These are phyloP conservation scores for Acropora tenuis DNA, from an alignment of 64 coral and sea anemone species.

Conservation along the genomic window DNA sequence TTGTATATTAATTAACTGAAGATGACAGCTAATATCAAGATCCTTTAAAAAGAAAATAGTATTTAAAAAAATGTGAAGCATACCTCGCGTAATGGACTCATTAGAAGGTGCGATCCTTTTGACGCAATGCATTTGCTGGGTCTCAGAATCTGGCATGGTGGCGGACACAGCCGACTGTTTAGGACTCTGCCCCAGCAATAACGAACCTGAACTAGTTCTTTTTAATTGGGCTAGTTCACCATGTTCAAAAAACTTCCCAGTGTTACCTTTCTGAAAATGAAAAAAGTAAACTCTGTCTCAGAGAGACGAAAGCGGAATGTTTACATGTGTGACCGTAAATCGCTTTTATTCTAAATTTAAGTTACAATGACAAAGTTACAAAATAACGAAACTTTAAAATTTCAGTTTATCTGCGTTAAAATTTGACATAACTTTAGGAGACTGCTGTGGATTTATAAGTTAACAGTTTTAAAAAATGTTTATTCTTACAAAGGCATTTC, in stretches of 20 bases:
- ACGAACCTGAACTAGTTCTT: not conserved
- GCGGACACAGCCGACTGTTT: not conserved
- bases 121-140: not conserved
- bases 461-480: not conserved
- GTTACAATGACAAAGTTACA: too few species aligned
- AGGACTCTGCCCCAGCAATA: not conserved
- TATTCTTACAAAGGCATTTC: slow-evolving; percentile 25
- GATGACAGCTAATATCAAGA: too few species aligned
- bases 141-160: not conserved
- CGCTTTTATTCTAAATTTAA: too few species aligned
- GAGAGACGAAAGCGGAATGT: not conserved
- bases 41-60: not conserved
- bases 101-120: not conserved
- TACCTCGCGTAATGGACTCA: too few species aligned
- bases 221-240: not conserved
- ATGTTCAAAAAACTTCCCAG: slow-evolving; percentile 30
- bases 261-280: slow-evolving; percentile 17
- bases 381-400: too few species aligned
- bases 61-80: not conserved
- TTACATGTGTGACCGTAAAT: not conserved
- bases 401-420: too few species aligned
- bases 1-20: too few species aligned
- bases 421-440: too few species aligned
- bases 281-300: not conserved
- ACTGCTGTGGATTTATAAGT: too few species aligned